Base-by-base conservation (phyloP, 2,113 vertebrate genomes). In the Tychaedon coryphoeus region DNA sequence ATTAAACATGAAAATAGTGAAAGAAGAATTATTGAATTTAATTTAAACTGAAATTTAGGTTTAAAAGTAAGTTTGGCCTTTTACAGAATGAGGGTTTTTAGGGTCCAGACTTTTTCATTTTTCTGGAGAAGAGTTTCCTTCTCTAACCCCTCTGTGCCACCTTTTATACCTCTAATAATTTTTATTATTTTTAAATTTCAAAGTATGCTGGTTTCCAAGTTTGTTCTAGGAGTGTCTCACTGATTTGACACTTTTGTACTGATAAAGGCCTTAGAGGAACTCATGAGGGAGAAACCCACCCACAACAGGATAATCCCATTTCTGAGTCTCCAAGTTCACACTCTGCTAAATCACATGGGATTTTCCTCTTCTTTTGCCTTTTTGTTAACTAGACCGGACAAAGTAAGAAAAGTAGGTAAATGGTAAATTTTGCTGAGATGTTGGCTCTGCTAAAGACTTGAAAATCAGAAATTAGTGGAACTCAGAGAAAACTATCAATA, bases 281-380 rank as follows among this genome's bases (percentile, higher is more conserved):
- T 62, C 19, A 16, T 33, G 47, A 67, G 5, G 8, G 26, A 78
- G 28, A 70, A 91, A 38, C 8, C 5, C 36, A 40, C 3, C 3
- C 5, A 38, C 15, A 75, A 48, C 0, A 56, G 6, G 33, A 17
- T 24, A 54, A 8, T 65, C 3, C 12, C 7, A 38, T 53, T 78
- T 82, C 66, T 43, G 42, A 58, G 33, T 62, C 5, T 43, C 7
- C 34, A 72, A 64, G 18, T 70, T 17, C 22, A 58, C 8, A 36
- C 5, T 7, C 9, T 34, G 3, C 24, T 57, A 43, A 85, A 38
- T 71, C 40, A 4, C 16, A 38, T 12, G 3, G 1, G 2, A 1
- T 66, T 22, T 33, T 26, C 17, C 31, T 20, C 7, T 28, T 45
- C 5, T 64, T 67, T 71, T 76, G 22, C 6, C 9, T 62, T 75